A percentile compares a stretch with the other conserved stretches of the same genome.
phyloP scores from a whole-genome alignment of 2,797 vertebrate species.

The Trachops cirrhosus region DNA sequence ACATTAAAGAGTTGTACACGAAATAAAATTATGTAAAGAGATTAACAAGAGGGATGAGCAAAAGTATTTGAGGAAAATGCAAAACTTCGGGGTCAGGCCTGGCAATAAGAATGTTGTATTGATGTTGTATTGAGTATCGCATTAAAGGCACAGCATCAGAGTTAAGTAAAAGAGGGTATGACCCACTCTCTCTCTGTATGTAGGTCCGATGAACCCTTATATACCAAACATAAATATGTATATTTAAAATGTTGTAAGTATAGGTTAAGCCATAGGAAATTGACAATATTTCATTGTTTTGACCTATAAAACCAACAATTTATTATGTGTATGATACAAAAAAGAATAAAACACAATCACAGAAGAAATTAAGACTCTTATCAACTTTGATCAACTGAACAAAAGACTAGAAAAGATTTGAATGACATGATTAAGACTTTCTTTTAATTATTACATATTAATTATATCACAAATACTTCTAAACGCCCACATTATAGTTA shows the following conservation, averaged over 20 bases:
- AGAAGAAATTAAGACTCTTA: background rate
- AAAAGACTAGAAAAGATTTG: background rate
- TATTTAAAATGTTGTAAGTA: background rate
- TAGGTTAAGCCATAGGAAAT: background rate
- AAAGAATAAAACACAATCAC: background rate
- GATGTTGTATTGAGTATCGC: accelerated
- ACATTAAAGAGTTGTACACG: background rate
- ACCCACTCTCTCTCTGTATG: accelerated
- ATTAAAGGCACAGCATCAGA: background rate
- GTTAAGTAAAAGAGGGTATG: background rate
- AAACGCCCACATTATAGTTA: background rate
- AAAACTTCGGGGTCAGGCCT: background rate
- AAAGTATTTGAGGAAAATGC: background rate
- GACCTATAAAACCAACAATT: background rate
- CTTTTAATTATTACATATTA: background rate
- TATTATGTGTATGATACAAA: background rate
- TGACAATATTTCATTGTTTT: background rate
- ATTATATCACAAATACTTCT: background rate
- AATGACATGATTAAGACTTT: background rate
- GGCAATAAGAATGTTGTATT: accelerated
- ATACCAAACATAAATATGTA: background rate
- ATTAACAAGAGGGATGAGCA: background rate
- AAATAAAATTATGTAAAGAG: background rate
- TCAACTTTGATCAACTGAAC: background rate
- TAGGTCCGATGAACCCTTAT: background rate